Conservation (phyloP, 2,797 vertebrate genomes). For the Intellagama lesueurii region DNA sequence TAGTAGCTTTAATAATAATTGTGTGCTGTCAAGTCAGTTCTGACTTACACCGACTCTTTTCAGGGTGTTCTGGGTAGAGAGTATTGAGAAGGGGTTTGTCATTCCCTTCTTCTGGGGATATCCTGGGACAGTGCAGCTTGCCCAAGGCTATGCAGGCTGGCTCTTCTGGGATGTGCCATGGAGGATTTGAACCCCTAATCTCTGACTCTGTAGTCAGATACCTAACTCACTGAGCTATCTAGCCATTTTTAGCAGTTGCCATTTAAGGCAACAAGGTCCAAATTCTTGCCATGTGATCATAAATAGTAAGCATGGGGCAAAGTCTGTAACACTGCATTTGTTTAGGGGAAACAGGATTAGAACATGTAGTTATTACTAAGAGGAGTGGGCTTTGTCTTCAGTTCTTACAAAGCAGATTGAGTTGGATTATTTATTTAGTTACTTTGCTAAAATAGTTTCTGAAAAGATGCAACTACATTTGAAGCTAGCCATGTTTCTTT, state of each 20-base stretch:
- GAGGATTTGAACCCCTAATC: no score
- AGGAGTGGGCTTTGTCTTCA: background rate
- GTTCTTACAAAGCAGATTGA: background rate
- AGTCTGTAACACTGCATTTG: background rate
- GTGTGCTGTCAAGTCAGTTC: no score
- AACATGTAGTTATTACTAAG: background rate
- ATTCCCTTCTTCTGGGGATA: no score
- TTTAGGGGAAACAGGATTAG: background rate
- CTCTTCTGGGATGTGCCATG: no score
- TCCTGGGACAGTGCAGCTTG: no score
- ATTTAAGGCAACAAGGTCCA: constrained; percentile 15
- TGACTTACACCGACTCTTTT: no score
- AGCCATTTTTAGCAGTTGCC: background rate
- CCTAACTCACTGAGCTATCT: no score
- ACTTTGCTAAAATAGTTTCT: constrained; percentile 17
- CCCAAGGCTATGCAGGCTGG: no score
- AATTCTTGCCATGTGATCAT: constrained; percentile 8
- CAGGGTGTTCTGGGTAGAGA: no score
- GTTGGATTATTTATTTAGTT: background rate
- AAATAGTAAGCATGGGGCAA: background rate
- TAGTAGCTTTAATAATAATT: background rate
- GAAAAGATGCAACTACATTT: constrained; percentile 13
- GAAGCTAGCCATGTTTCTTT: constrained; percentile 30
- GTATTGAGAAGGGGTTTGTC: no score
- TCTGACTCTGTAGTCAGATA: no score